Evolutionary conservation across 2,113 vertebrate genomes (phyloP), one percentile per base, ranked within the genome.

Genomic region (Poeciliopsis turrubarensis): DNA sequence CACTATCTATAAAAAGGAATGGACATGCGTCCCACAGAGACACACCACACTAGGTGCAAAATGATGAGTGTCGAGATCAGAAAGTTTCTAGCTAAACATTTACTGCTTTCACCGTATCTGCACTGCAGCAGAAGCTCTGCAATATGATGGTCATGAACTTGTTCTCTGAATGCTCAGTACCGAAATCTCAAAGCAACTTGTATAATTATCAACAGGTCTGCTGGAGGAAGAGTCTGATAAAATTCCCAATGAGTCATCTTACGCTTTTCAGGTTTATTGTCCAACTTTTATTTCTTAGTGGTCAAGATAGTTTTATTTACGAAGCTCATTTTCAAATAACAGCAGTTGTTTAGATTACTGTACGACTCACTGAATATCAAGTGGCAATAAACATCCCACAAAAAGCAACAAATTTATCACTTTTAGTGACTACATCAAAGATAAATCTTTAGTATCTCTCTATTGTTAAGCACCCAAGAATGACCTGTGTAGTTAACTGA

Each of bases 151-250:
- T 47, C 54, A 72, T 65, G 31, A 80, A 70, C 31, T 73, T 65
- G 79, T 68, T 68, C 34, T 31, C 22, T 1, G 0, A 66, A 37
- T 62, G 70, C 47, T 73, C 72, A 68, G 54, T 32, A 32, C 71
- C 67, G 73, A 73, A 71, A 39, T 34, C 39, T 78, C 75, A 70
- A 47, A 79, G 79, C 73, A 77, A 73, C 66, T 51, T 60, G 74
- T 83, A 47, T 60, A 17, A 64, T 73, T 27, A 54, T 3, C 65
- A 34, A 17, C n/a, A 27, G 34, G 63, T 39, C 7, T 22, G 19
- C 3, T 31, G 62, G 30, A 22, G 17, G 6, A 32, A 17, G 4
- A 32, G 15, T 31, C 27, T 54, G 29, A 15, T 17, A 14, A 6
- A 30, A 14, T 62, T 30, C 9, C 22, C 47, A 54, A 2, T 54